A percentile compares a stretch with the other conserved stretches of the same genome.
Evolutionary conservation across 2,888 invertebrate genomes (phyloP).

Genomic region (Apodemia zela): DNA sequence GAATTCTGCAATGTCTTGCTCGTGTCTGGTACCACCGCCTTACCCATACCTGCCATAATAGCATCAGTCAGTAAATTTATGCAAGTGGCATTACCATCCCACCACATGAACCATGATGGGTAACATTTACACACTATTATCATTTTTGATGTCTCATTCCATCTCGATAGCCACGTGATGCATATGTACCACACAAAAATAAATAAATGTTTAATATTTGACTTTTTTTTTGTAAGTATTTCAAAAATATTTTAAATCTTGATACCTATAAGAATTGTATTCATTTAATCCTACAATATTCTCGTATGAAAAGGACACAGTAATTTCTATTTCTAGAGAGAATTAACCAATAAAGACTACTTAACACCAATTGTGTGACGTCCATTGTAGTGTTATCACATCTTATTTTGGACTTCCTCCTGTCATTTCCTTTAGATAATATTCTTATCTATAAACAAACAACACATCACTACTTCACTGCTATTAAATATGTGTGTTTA

Average conservation of each 20-base stretch:
- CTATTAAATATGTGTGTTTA: conserved; percentile 8
- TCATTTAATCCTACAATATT: neutral
- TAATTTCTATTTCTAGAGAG: conserved; percentile 16
- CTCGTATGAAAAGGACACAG: conserved; percentile 4
- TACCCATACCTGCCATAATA: no score
- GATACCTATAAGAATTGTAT: neutral
- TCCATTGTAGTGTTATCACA: conserved; percentile 36
- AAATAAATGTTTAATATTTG: no score
- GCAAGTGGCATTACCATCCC: no score
- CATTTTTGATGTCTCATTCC: no score
- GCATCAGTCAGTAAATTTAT: no score
- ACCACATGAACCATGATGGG: no score
- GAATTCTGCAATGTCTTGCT: no score
- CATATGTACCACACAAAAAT: no score
- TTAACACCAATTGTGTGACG: conserved; percentile 27
- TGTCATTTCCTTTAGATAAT: conserved; percentile 30
- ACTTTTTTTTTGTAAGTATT: no score
- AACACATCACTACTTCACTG: conserved; percentile 8
- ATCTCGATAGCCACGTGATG: no score
- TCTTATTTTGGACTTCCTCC: conserved; percentile 36
- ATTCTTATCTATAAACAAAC: conserved; percentile 26
- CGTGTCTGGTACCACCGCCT: no score
- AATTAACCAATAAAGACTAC: conserved; percentile 19
- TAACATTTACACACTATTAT: no score
- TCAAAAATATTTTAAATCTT: neutral